Percentiles rank a stretch among this genome's conserved stretches.
Conservation (phyloP, 2,797 vertebrate species). For the Micromesistius poutassou region DNA sequence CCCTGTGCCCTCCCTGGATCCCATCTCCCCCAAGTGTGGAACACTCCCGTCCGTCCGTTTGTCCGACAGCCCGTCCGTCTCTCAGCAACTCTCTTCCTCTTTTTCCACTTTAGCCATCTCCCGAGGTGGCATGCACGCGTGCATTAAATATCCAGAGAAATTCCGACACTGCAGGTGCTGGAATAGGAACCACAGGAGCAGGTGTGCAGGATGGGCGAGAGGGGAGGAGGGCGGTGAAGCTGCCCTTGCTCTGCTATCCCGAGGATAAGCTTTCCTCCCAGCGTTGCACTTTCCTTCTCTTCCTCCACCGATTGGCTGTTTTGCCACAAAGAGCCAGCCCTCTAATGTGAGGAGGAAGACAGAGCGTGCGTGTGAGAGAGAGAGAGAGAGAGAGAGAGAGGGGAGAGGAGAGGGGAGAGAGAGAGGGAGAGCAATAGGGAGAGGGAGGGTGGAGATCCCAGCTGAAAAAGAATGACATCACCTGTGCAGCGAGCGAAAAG, state of each 20-base stretch:
- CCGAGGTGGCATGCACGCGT: constrained; percentile 21
- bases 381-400: no score
- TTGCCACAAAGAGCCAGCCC: constrained; percentile 84
- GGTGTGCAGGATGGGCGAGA: neutral
- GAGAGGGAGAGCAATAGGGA: constrained; percentile 44
- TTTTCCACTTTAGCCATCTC: constrained; percentile 20
- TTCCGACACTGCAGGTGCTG: constrained; percentile 23
- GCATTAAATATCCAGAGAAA: neutral
- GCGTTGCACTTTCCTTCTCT: constrained; percentile 61
- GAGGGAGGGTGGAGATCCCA: constrained; percentile 79
- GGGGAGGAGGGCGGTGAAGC: neutral
- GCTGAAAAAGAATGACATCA: constrained; percentile 99
- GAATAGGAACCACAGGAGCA: neutral
- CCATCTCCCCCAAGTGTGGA: constrained; percentile 14
- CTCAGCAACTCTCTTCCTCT: neutral
- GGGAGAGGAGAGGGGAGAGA: constrained; percentile 33
- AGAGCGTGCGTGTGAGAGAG: neutral
- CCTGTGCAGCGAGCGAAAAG: constrained; percentile 76
- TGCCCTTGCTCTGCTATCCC: constrained; percentile 59
- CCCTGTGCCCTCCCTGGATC: constrained; percentile 33
- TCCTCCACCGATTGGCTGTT: constrained; percentile 85
- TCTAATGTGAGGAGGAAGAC: constrained; percentile 75
- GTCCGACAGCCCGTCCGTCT: constrained; percentile 34
- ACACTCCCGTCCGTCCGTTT: constrained; percentile 8
- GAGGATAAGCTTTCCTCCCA: constrained; percentile 64